Base-by-base conservation (phyloP, 2,797 vertebrate species). In the Bradypodion pumilum region DNA sequence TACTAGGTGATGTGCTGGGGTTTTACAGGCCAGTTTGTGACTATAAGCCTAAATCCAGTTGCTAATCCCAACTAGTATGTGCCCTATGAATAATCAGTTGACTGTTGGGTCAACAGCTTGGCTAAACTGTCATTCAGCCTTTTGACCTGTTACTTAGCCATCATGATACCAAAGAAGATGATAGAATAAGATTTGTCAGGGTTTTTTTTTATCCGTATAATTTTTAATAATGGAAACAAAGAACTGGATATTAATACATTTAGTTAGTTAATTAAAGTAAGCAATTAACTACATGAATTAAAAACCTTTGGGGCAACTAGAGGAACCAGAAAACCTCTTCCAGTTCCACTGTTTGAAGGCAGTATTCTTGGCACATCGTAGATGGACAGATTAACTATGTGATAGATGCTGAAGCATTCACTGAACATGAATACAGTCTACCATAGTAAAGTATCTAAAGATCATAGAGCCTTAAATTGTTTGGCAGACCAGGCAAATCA, bases 51-150 rank as follows among this genome's bases (percentile, higher is more conserved):
- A 27, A 65, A 56, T 72, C 35, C 16, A 77, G 10, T 68, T 69
- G 52, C 56, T 75, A 73, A 77, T 83, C 13, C 42, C 83, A 82
- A 1, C 59, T 52, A 72, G 27, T 46, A 72, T 63, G 12, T 62
- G 19, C 75, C 56, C 13, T 60, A 21, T 79, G 70, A 49, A 79
- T 35, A 81, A 68, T 88, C 35, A 13, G 23, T 88, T 75, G 80
- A 6, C 23, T 72, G n/a, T 10, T 32, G 37, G 12, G 9, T 42
- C 2, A 21, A 5, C 40, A 40, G 23, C 25, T 44, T 72, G 69
- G 3, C 69, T 27, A 16, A n/a, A 6, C 29, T 42, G 29, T 74
- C 29, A 42, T 52, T 52, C 49, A 52, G 49, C 25, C 44, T n/a
- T 49, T 52, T 16, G 32, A 44, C n/a, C 32, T 52, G 75, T 15